Percentiles rank a stretch among this genome's conserved stretches.
Conservation (phyloP, 1,140 invertebrate genomes). For the Heliconius eleuchia region DNA sequence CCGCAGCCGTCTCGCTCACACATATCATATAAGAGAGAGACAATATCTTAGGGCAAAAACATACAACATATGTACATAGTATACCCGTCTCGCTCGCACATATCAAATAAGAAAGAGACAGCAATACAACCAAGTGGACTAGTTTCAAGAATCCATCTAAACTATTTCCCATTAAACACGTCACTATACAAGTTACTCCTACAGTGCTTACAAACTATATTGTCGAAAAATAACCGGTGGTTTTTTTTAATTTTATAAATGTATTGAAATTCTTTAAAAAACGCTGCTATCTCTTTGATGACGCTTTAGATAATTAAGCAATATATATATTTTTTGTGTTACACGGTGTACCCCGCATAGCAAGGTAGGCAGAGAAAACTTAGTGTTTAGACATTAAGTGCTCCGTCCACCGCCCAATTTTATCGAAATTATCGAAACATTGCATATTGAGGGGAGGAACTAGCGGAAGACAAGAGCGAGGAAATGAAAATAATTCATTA, state of each 20-base stretch:
- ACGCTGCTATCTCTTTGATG: not conserved
- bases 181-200: not conserved
- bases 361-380: not conserved
- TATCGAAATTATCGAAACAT: no score
- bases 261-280: not conserved
- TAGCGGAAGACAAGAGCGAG: no score
- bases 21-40: not conserved
- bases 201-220: constrained; percentile 1
- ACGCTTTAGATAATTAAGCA: not conserved
- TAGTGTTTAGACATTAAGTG: no score
- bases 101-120: not conserved
- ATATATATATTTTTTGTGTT: no score
- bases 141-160: not conserved
- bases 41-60: not conserved
- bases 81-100: not conserved
- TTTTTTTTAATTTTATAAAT: not conserved
- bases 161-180: constrained; percentile 11
- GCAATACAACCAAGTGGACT: constrained; percentile 6
- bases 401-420: no score
- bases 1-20: not conserved
- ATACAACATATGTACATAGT: not conserved
- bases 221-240: constrained; percentile 13
- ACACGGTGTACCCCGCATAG: no score
- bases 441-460: no score
- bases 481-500: no score